Evolutionary conservation across 1,140 invertebrate genomes (phyloP).

Genomic region (Monochamus saltuarius): DNA sequence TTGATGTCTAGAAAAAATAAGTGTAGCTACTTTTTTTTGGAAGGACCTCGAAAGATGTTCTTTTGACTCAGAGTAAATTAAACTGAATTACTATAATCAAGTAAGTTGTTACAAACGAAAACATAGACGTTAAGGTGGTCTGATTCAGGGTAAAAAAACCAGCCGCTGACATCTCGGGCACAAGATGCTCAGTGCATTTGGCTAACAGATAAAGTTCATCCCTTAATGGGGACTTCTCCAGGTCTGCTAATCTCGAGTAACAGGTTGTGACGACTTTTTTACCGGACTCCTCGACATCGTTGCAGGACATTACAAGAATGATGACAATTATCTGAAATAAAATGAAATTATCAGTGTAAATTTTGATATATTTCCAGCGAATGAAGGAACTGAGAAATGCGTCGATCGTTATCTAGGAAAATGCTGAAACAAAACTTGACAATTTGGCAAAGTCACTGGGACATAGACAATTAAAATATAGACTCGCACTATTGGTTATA

Average conservation of each 20-base stretch:
- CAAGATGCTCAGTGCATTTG: slow-evolving; percentile 7
- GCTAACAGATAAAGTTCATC: not conserved
- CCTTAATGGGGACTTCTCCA: slow-evolving; percentile 1
- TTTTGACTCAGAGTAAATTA: not conserved
- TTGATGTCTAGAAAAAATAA: too few species aligned
- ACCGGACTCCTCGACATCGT: not conserved
- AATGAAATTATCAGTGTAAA: not conserved
- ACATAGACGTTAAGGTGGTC: not conserved
- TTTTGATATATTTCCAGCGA: too few species aligned
- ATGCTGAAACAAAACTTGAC: too few species aligned
- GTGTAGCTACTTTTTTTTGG: too few species aligned
- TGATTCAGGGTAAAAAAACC: slow-evolving; percentile 11
- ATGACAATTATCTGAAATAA: slow-evolving; percentile 7
- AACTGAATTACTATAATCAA: slow-evolving; percentile 17
- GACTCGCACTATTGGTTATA: too few species aligned
- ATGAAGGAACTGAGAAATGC: too few species aligned
- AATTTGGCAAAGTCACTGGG: too few species aligned
- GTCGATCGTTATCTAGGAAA: too few species aligned
- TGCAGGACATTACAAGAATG: slow-evolving; percentile 2
- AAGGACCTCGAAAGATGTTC: too few species aligned
- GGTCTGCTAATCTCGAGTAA: not conserved
- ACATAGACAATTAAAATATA: too few species aligned
- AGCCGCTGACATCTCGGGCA: slow-evolving; percentile 4
- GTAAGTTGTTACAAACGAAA: slow-evolving; percentile 4
- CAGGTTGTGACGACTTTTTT: slow-evolving; percentile 3